Conservation (phyloP, 2,113 vertebrate species). For the Panthera uncia region DNA sequence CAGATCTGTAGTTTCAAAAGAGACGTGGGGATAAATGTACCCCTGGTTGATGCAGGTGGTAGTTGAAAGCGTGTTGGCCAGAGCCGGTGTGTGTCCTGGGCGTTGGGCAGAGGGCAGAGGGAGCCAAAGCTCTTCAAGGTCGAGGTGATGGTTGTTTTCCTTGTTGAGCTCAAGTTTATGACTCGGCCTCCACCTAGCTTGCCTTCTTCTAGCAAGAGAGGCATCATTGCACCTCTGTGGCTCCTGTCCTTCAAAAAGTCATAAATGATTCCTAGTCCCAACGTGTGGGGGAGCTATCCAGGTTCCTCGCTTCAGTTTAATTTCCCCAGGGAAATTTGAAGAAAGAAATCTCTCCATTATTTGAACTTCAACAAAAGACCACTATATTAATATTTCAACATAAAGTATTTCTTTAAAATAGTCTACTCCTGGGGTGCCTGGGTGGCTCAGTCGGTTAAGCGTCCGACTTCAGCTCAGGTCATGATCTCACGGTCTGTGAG, state of each 20-base stretch:
- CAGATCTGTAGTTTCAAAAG: not conserved
- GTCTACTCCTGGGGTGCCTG: not conserved
- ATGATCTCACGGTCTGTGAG: no score
- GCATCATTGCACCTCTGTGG: not conserved
- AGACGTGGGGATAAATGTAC: not conserved
- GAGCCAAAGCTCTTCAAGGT: not conserved
- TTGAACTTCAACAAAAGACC: not conserved
- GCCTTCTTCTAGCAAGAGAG: not conserved
- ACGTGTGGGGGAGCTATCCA: not conserved
- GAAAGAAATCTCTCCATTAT: not conserved
- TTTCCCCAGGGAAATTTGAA: not conserved
- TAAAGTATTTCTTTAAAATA: not conserved
- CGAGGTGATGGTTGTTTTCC: not conserved
- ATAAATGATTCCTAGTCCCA: not conserved
- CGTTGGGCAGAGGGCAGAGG: not conserved
- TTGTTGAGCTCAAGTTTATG: not conserved
- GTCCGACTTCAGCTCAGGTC: no score
- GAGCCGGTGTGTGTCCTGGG: not conserved
- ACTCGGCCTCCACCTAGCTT: not conserved
- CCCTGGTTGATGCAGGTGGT: not conserved
- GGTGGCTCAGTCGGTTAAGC: no score
- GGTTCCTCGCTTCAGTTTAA: not conserved
- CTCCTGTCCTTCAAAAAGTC: not conserved
- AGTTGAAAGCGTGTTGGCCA: not conserved
- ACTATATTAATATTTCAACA: not conserved